These are phyloP conservation scores for Girardinichthys multiradiatus DNA, from an alignment of 2,113 vertebrate species.

Conservation along the genomic window DNA sequence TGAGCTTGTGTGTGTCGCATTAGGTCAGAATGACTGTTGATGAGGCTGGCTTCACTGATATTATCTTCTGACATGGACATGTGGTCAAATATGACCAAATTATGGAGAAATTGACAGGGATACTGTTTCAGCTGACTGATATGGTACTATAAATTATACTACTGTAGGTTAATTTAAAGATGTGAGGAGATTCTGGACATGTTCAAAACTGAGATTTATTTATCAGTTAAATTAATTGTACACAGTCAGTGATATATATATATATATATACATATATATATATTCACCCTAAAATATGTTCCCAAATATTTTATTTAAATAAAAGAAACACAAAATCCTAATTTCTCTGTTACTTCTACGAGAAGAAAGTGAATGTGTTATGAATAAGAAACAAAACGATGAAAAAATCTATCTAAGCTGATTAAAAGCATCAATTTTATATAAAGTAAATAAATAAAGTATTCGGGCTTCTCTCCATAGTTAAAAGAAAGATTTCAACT, in stretches of 20 bases:
- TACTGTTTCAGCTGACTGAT: background rate
- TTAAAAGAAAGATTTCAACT: background rate
- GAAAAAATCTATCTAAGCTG: too few species aligned
- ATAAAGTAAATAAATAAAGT: too few species aligned
- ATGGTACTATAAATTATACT: background rate
- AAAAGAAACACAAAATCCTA: background rate
- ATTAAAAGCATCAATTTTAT: too few species aligned
- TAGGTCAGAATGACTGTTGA: slow-evolving; percentile 20
- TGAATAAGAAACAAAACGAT: too few species aligned
- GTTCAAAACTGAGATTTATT: too few species aligned
- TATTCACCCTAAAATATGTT: background rate
- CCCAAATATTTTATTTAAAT: background rate
- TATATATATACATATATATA: too few species aligned
- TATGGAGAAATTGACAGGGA: background rate
- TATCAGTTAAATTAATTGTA: too few species aligned
- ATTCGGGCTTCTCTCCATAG: background rate
- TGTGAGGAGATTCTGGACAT: background rate
- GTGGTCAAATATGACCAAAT: background rate
- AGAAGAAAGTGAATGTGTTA: too few species aligned
- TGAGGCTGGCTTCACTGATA: slow-evolving; percentile 22
- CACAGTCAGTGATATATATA: too few species aligned
- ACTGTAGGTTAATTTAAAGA: background rate
- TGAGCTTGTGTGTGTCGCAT: slow-evolving; percentile 13
- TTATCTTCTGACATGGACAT: slow-evolving; percentile 30
- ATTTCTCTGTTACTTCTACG: background rate